Percentiles rank a stretch among this genome's conserved stretches.
Conservation (phyloP, 2,113 vertebrate species). For the Xenotilapia flavipinnis region DNA sequence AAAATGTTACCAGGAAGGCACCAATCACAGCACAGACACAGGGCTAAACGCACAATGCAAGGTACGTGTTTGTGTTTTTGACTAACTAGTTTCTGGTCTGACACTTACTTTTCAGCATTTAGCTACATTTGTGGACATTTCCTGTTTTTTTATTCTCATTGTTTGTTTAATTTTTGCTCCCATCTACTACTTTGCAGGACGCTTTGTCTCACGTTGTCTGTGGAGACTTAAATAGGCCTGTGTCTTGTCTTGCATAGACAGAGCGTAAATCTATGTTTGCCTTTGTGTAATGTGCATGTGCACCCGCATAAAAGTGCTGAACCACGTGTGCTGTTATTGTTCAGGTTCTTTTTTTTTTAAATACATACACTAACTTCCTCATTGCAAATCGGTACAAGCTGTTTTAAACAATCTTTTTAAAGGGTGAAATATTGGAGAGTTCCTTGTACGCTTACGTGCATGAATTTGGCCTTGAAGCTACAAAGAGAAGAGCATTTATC, state of each 20-base stretch:
- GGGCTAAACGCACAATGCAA: background rate
- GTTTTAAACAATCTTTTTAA: background rate
- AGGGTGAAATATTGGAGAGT: background rate
- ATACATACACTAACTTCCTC: background rate
- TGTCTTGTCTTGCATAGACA: background rate
- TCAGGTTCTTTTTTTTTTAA: fast-evolving
- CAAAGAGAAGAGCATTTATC: no score
- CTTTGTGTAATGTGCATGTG: background rate
- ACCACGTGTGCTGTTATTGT: background rate
- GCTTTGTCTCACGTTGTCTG: background rate
- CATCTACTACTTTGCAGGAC: background rate
- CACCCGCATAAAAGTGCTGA: background rate
- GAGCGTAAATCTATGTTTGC: background rate
- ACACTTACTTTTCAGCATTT: background rate
- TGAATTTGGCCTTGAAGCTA: background rate
- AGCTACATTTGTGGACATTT: background rate
- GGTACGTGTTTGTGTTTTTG: background rate
- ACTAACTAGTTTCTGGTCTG: background rate
- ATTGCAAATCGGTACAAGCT: background rate
- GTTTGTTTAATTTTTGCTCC: background rate
- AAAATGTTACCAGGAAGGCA: background rate
- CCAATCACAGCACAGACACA: background rate
- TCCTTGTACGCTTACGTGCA: background rate
- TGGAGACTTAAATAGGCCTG: background rate
- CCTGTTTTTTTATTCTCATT: background rate